Evolutionary conservation across 2,113 vertebrate species (phyloP), one percentile per base, ranked within the genome.

Genomic region (Rafetus swinhoei): DNA sequence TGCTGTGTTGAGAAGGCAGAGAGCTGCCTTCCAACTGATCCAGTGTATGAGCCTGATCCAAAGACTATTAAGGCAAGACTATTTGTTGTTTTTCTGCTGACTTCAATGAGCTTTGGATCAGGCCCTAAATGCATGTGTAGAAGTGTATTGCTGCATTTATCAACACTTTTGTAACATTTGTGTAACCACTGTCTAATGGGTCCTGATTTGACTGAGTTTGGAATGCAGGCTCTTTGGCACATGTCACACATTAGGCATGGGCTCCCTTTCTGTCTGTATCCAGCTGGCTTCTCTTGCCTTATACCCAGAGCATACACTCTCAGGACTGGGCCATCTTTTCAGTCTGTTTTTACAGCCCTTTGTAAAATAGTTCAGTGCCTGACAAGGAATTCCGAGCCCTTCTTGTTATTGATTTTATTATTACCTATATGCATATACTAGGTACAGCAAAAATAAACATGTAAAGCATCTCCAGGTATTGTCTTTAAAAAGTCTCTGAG

Each of bases 141-240:
- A 39, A 50, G 39, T 25, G 22, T 25, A 76, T 76, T 22, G 8
- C 21, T 77, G 57, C 57, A 54, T 45, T 3, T 4, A 0, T 0
- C 21, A 35, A 32, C 11, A 1, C 86, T 50, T 62, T 65, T 0
- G 1, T 1, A 3, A 4, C 4, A 50, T 14, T 53, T 27, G 1
- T 0, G 62, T 14, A 5, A 69, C 86, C 18, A 56, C 32, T 55
- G 16, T 2, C 35, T 0, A 57, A n/a, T 0, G 22, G 82, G 88
- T 11, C n/a, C 1, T 0, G 2, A 53, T 14, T 2, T 6, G 1
- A 9, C 22, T 29, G 1, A 1, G 1, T 39, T 6, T 0, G 69
- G 10, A 7, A 69, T 1, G 15, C 0, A 19, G 3, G 90, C 52
- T 50, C 2, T 60, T 9, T 24, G 0, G 0, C 24, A 11, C 74